These are phyloP conservation scores for Poeciliopsis retropinna DNA, from an alignment of 2,113 vertebrate species.

Conservation along the genomic window DNA sequence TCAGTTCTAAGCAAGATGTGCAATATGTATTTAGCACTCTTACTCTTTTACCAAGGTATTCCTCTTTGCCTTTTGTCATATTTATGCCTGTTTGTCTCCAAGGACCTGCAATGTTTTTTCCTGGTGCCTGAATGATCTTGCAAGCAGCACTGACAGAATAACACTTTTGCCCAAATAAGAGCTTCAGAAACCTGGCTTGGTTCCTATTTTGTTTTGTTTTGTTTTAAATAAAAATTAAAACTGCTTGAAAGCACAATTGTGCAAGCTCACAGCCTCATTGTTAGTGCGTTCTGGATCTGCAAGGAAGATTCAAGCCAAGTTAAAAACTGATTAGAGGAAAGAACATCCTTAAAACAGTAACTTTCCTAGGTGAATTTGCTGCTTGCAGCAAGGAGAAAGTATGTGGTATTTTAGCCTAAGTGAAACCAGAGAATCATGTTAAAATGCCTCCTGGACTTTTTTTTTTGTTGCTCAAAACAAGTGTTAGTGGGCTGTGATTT, in stretches of 20 bases:
- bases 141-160: constrained; percentile 44
- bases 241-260: constrained; percentile 14
- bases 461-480: constrained; percentile 13
- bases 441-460: constrained; percentile 37
- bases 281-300: constrained; percentile 36
- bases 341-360: constrained; percentile 63
- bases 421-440: constrained; percentile 42
- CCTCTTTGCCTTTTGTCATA: constrained; percentile 48
- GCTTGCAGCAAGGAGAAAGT: constrained; percentile 52
- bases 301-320: constrained; percentile 46
- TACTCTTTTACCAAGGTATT: constrained; percentile 23
- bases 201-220: constrained; percentile 13
- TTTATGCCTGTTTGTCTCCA: constrained; percentile 44
- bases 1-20: constrained; percentile 43
- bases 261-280: constrained; percentile 41
- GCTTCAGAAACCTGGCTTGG: constrained; percentile 1
- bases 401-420: constrained; percentile 39
- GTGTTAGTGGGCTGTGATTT: constrained; percentile 61
- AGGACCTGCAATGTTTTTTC: constrained; percentile 52
- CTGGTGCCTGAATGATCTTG: constrained; percentile 59
- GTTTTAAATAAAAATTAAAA: too few relatives aligned
- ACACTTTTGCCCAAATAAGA: constrained; percentile 60
- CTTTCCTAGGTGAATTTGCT: constrained; percentile 54
- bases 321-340: constrained; percentile 61
- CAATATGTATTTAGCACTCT: constrained; percentile 46